Base-by-base conservation (phyloP, 2,113 vertebrate genomes). In the Agelaius phoeniceus region DNA sequence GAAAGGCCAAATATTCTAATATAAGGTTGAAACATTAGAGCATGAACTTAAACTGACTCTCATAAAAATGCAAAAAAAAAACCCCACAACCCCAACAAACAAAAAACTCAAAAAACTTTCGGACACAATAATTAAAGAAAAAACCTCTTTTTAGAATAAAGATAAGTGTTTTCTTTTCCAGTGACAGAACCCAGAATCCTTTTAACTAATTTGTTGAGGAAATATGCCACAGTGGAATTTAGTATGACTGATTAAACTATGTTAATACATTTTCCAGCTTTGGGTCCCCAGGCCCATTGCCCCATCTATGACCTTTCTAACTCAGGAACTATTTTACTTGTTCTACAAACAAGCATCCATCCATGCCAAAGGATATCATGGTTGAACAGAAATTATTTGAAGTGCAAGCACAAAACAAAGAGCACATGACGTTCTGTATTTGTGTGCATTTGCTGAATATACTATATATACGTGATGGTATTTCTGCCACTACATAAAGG, bases 191-290 rank as follows among this genome's bases (percentile, higher is more conserved):
- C 97, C 97, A 98, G 74, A 86, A 97, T 96, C 94, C 96, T 96
- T 96, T 94, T 93, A 96, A 88, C 94, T 97, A 96, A 97, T 98
- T 98, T 98, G 97, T 98, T 98, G 98, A 98, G 95, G 95, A 96
- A 98, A 98, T 97, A 97, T 97, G 98, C 94, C 98, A 97, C 97
- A 96, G 93, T 96, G 98, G 98, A 98, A 98, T 98, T 97, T 96
- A 91, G 91, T 97, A 96, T 98, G 97, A 98, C 97, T 98, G 98
- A 98, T 98, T 98, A 97, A 98, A 96, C 93, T 84, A 96, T 89
- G 91, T 58, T 97, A 97, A 97, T 94, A 96, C 92, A 87, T 97
- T 97, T 96, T 93, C 94, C 96, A 98, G 96, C 91, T 96, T 96
- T 94, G 90, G 89, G 77, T 97, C 84, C 89, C 49, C n/a, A 89